phyloP scores from a whole-genome alignment of 2,888 invertebrate genomes.

The Entomobrya multifasciata region DNA sequence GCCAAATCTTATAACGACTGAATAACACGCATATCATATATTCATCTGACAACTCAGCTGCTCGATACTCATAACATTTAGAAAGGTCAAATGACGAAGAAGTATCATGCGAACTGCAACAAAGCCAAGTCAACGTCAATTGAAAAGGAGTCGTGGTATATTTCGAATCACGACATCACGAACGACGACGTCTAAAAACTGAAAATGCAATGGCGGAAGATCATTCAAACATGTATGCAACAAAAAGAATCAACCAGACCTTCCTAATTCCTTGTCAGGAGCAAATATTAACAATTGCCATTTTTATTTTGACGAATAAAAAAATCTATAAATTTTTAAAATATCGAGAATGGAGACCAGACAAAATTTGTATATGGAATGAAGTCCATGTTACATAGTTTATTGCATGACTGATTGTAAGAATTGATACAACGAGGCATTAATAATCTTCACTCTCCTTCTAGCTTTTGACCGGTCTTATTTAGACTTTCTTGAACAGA shows the following conservation, averaged over 20 bases:
- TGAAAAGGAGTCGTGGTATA: not conserved
- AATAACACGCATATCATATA: not conserved
- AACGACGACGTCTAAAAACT: not conserved
- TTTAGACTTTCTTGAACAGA: not conserved
- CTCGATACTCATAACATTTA: conserved; percentile 6
- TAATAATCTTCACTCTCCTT: not conserved
- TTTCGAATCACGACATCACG: conserved; percentile 38
- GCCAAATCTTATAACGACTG: not conserved
- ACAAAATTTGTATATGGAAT: too few relatives aligned
- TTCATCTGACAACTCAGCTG: conserved; percentile 37
- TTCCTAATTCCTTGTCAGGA: conserved; percentile 30
- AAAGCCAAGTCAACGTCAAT: conserved; percentile 16
- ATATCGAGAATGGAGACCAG: too few relatives aligned
- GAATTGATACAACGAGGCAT: not conserved
- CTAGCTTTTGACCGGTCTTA: conserved; percentile 29
- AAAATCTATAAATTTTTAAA: conserved; percentile 2
- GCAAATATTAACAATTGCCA: not conserved
- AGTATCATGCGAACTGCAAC: conserved; percentile 16
- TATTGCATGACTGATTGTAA: not conserved
- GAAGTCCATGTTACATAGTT: too few relatives aligned
- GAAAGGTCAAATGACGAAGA: conserved; percentile 28
- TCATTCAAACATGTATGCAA: not conserved
- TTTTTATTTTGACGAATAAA: conserved; percentile 2
- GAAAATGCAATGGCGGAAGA: not conserved
- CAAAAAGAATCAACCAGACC: not conserved